Conservation (phyloP, 2,113 vertebrate genomes). For the Mesoclemmys tuberculata region DNA sequence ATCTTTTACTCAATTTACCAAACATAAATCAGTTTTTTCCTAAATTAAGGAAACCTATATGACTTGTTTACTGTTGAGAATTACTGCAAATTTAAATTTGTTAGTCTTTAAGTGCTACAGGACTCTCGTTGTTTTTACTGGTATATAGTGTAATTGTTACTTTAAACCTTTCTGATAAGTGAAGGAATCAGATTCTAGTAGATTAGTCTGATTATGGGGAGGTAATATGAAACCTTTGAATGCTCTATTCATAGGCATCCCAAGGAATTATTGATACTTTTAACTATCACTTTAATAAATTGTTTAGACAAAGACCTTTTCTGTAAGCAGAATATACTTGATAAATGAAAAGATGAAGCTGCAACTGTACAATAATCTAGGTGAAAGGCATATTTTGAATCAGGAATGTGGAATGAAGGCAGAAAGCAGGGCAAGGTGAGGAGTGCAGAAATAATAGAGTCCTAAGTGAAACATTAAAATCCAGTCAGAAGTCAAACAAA, state of each 20-base stretch:
- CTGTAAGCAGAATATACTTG: not conserved
- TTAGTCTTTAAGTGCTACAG: too few relatives aligned
- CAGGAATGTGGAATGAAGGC: not conserved
- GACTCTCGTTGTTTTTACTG: too few relatives aligned
- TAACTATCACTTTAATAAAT: not conserved
- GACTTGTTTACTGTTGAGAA: slow-evolving; percentile 1
- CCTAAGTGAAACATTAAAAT: not conserved
- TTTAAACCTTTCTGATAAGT: slow-evolving; percentile 49
- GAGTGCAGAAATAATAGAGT: not conserved
- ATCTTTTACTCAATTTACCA: slow-evolving; percentile 32
- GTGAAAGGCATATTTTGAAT: not conserved
- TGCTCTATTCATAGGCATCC: not conserved
- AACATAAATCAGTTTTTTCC: slow-evolving; percentile 21
- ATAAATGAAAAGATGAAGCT: not conserved
- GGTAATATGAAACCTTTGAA: slow-evolving; percentile 30
- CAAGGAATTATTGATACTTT: slow-evolving; percentile 7
- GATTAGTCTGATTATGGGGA: slow-evolving; percentile 13
- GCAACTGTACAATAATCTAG: not conserved
- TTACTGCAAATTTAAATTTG: too few relatives aligned
- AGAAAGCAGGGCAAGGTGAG: not conserved
- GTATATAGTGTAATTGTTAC: slow-evolving; percentile 3
- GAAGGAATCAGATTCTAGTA: not conserved
- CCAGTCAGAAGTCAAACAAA: not conserved
- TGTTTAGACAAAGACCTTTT: not conserved
- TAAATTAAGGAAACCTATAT: slow-evolving; percentile 44